phyloP scores from a whole-genome alignment of 2,113 vertebrate genomes.

The Rhabdomys dilectus region DNA sequence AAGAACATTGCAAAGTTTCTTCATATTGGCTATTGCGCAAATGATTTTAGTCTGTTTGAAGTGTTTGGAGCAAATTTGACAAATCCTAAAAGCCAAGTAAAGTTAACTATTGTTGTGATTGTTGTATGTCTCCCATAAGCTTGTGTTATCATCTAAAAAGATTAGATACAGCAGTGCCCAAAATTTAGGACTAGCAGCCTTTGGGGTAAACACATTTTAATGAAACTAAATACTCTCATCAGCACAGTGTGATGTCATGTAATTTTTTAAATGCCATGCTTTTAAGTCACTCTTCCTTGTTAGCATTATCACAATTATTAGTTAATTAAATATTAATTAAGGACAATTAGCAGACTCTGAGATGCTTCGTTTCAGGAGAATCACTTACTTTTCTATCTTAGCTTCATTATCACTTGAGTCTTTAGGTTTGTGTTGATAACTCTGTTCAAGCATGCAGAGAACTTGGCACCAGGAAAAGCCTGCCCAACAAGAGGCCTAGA shows the following conservation, averaged over 20 bases:
- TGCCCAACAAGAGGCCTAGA: neutral
- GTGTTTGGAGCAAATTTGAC: neutral
- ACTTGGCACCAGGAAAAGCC: neutral
- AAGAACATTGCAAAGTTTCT: neutral
- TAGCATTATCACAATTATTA: neutral
- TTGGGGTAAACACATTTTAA: neutral
- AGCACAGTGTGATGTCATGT: neutral
- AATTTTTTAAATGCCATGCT: neutral
- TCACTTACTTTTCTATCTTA: neutral
- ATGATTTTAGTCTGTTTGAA: neutral
- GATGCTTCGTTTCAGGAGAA: neutral
- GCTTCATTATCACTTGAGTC: neutral
- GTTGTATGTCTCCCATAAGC: neutral
- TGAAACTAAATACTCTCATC: neutral
- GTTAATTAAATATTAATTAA: neutral
- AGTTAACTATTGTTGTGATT: neutral
- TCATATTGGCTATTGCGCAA: neutral
- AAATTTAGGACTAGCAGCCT: neutral
- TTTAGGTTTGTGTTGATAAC: neutral
- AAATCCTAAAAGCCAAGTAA: neutral
- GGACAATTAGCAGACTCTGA: neutral
- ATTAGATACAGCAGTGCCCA: neutral
- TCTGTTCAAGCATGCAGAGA: neutral
- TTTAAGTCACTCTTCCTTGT: neutral
- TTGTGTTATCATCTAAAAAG: neutral